These are phyloP conservation scores for Dryadula phaetusa DNA, from an alignment of 2,888 invertebrate genomes.

Conservation along the genomic window DNA sequence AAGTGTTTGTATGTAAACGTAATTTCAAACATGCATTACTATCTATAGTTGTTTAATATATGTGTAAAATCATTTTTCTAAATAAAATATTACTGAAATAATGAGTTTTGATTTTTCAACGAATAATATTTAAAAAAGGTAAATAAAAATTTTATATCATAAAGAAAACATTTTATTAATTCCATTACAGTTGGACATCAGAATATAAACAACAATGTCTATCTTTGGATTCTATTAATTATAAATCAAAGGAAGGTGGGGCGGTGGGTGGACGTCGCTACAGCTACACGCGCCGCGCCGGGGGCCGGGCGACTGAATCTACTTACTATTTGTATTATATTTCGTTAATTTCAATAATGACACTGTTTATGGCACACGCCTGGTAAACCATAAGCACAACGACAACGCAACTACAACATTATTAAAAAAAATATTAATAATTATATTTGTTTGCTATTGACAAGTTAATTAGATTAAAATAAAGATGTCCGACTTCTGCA, in stretches of 20 bases:
- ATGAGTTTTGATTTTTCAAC: not conserved
- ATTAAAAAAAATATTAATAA: too few relatives aligned
- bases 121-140: not conserved
- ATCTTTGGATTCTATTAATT: slow-evolving; percentile 77
- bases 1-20: not conserved
- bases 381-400: slow-evolving; percentile 8
- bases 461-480: too few relatives aligned
- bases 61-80: slow-evolving; percentile 15
- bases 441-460: too few relatives aligned
- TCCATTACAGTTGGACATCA: slow-evolving; percentile 71
- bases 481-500: too few relatives aligned
- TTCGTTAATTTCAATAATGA: slow-evolving; percentile 10
- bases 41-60: slow-evolving; percentile 4
- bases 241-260: slow-evolving; percentile 52
- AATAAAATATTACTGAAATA: not conserved
- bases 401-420: not conserved
- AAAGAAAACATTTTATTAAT: slow-evolving; percentile 65
- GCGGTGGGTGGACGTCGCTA: slow-evolving; percentile 12
- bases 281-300: not conserved
- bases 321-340: not conserved
- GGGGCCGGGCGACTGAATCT: not conserved
- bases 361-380: slow-evolving; percentile 18
- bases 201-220: slow-evolving; percentile 56
- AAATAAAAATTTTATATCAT: slow-evolving; percentile 39
- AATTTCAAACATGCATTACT: not conserved